phyloP scores from a whole-genome alignment of 2,113 vertebrate species.

The Alosa alosa region DNA sequence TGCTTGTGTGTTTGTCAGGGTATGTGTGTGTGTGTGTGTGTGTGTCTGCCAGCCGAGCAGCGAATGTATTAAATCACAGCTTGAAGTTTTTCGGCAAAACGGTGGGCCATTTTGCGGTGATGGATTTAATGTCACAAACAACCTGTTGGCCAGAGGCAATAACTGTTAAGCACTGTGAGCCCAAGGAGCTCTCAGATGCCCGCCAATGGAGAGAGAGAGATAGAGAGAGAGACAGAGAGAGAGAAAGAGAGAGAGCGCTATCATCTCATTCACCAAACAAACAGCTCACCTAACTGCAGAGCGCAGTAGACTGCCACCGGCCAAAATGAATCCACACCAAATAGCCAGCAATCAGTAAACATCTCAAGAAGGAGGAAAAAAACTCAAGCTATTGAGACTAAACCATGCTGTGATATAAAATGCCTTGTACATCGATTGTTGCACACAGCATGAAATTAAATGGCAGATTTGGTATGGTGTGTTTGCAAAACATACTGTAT shows the following conservation, averaged over 20 bases:
- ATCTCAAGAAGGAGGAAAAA: slow-evolving; percentile 15
- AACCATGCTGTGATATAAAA: slow-evolving; percentile 30
- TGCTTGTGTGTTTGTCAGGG: neutral
- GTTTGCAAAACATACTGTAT: slow-evolving; percentile 33
- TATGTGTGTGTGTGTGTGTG: neutral
- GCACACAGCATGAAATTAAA: slow-evolving; percentile 28
- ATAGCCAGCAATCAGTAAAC: slow-evolving; percentile 47
- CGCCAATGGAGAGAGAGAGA: slow-evolving; percentile 49
- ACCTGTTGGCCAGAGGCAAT: slow-evolving; percentile 70
- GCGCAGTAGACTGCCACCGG: slow-evolving; percentile 17
- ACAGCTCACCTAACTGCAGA: slow-evolving; percentile 50
- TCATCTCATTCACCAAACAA: slow-evolving; percentile 69
- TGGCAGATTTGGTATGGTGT: slow-evolving; percentile 24
- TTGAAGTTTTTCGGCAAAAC: slow-evolving; percentile 70
- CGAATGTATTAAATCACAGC: slow-evolving; percentile 85
- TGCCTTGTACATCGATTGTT: neutral
- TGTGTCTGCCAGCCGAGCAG: slow-evolving; percentile 37
- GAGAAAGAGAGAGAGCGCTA: neutral
- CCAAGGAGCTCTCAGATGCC: slow-evolving; percentile 49
- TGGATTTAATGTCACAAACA: slow-evolving; percentile 81
- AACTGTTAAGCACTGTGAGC: slow-evolving; percentile 65
- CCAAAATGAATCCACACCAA: slow-evolving; percentile 53
- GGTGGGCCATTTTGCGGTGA: slow-evolving; percentile 80
- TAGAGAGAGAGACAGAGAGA: slow-evolving; percentile 49
- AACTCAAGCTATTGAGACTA: slow-evolving; percentile 38